Conservation (phyloP, 2,797 vertebrate species). For the Falco berigora region DNA sequence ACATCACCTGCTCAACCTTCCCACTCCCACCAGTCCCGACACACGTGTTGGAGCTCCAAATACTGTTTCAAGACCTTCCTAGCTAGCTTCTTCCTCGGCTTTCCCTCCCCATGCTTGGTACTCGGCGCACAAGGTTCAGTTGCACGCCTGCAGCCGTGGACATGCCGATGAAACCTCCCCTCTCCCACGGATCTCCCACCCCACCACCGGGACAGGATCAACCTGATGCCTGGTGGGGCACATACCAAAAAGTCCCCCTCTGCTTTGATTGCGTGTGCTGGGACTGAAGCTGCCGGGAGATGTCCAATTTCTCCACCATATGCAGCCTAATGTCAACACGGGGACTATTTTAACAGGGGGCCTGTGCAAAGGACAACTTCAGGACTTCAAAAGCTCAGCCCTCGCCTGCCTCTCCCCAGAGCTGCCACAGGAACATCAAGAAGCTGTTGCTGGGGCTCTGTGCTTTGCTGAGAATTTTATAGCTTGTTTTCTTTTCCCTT, state of each 20-base stretch:
- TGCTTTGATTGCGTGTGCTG: background rate
- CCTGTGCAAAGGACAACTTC: conserved; percentile 45
- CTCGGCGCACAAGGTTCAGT: rapidly evolving
- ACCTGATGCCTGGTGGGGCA: background rate
- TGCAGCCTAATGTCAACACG: conserved; percentile 47
- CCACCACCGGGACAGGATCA: rapidly evolving
- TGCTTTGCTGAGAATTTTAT: conserved; percentile 69
- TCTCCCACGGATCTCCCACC: background rate
- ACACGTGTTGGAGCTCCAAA: rapidly evolving
- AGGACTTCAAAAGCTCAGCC: conserved; percentile 66
- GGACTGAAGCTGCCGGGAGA: background rate
- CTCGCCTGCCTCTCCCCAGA: conserved; percentile 4
- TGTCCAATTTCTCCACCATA: conserved; percentile 19
- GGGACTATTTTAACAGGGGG: conserved; percentile 49
- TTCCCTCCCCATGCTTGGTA: background rate
- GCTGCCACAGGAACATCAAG: conserved; percentile 67
- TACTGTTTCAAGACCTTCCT: background rate
- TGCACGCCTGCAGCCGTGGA: background rate
- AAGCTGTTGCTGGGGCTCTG: conserved; percentile 31
- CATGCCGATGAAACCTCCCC: background rate
- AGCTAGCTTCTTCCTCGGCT: background rate
- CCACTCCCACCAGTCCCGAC: background rate
- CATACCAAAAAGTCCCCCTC: background rate
- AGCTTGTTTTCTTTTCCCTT: conserved; percentile 74
- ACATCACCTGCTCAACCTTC: rapidly evolving